phyloP scores from a whole-genome alignment of 2,797 vertebrate species.

The Moxostoma hubbsi region DNA sequence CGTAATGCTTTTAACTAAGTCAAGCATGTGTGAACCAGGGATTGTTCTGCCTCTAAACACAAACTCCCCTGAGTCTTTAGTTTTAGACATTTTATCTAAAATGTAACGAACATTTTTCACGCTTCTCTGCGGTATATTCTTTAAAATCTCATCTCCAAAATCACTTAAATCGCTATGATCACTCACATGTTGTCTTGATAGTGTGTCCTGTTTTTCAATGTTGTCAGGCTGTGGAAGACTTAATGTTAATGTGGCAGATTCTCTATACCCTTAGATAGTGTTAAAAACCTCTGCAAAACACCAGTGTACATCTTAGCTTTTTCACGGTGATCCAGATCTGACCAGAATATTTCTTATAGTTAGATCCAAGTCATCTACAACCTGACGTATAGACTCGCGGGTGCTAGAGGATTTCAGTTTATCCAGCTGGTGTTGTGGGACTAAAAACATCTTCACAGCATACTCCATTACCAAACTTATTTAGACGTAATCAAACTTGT shows the following conservation, averaged over 20 bases:
- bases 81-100: slow-evolving; percentile 5
- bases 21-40: not conserved
- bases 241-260: not conserved
- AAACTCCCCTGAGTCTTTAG: not conserved
- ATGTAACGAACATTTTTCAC: not conserved
- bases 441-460: too few species aligned
- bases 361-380: too few species aligned
- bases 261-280: not conserved
- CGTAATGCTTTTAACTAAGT: too few species aligned
- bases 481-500: too few species aligned
- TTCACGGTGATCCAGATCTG: not conserved
- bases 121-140: not conserved
- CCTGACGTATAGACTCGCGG: too few species aligned
- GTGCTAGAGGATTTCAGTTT: too few species aligned
- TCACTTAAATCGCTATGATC: not conserved
- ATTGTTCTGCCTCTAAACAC: not conserved
- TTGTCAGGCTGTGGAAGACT: too few species aligned
- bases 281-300: slow-evolving; percentile 1
- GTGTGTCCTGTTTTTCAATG: not conserved
- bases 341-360: too few species aligned
- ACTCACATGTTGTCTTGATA: rapidly evolving
- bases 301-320: not conserved
- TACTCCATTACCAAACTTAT: too few species aligned
- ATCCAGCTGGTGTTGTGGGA: too few species aligned
- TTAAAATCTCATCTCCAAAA: not conserved